Conservation (phyloP, 1,140 invertebrate genomes). For the Platorchestia sp. region DNA sequence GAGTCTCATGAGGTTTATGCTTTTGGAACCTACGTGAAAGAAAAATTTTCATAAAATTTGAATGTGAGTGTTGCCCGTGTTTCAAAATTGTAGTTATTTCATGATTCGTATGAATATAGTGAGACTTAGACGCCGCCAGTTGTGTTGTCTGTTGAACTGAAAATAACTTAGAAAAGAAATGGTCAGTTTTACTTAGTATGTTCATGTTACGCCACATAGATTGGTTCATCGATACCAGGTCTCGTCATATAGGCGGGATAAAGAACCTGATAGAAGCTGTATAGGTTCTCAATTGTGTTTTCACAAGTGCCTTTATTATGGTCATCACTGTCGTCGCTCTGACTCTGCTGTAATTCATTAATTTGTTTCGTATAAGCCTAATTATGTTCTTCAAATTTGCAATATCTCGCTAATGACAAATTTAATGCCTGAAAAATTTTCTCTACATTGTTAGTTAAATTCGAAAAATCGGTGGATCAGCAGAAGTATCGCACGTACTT, state of each 20-base stretch:
- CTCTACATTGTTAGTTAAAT: not conserved
- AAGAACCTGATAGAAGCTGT: not conserved
- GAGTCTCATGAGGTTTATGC: too few species aligned
- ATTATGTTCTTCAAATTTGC: not conserved
- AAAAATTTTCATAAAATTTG: not conserved
- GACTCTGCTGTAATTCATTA: not conserved
- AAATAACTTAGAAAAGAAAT: not conserved
- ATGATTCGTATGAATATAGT: not conserved
- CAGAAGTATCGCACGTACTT: not conserved
- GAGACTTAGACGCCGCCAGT: not conserved
- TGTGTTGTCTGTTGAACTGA: not conserved
- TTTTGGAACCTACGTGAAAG: too few species aligned
- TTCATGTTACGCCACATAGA: not conserved
- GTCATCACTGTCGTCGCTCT: not conserved
- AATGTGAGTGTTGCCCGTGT: not conserved
- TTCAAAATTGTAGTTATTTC: not conserved
- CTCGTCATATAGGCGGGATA: not conserved
- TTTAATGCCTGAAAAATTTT: not conserved
- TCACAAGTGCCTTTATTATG: not conserved
- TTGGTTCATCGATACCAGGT: not conserved
- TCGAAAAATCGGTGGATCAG: not conserved
- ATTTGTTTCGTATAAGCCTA: not conserved
- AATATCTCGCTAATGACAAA: not conserved
- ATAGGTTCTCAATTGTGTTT: not conserved
- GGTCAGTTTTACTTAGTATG: not conserved